Conservation (phyloP, 2,113 vertebrate species). For the Emydocephalus ijimae region DNA sequence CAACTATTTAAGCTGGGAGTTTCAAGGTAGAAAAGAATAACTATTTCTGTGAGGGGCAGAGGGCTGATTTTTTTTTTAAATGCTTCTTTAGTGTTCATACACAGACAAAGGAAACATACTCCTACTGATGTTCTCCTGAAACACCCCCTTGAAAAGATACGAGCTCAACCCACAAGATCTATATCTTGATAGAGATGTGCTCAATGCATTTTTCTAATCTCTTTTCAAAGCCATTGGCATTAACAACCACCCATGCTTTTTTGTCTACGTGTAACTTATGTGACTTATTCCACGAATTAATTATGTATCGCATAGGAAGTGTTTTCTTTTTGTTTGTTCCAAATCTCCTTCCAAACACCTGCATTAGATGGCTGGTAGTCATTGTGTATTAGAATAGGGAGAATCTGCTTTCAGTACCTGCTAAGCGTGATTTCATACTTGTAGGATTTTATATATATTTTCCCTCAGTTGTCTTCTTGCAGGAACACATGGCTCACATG, state of each 20-base stretch:
- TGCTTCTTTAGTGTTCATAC: background rate
- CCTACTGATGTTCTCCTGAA: background rate
- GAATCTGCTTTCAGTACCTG: background rate
- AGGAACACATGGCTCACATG: background rate
- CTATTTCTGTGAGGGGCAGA: background rate
- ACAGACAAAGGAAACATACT: background rate
- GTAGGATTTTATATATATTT: background rate
- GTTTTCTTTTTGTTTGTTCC: background rate
- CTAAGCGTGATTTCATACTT: background rate
- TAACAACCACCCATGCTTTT: background rate
- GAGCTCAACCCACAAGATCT: background rate
- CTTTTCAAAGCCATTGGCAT: background rate
- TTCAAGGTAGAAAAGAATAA: background rate
- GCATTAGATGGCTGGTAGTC: background rate
- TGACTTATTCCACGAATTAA: background rate
- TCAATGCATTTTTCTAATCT: background rate
- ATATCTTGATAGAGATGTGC: background rate
- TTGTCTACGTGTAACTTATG: background rate
- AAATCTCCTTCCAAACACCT: background rate
- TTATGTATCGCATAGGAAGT: background rate
- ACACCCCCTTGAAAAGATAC: background rate
- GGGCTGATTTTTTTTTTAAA: background rate
- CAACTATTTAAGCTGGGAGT: background rate
- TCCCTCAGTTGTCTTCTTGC: background rate
- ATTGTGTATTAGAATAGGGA: background rate